Conservation (phyloP, 2,888 invertebrate species). For the Cheilosia vulpina region DNA sequence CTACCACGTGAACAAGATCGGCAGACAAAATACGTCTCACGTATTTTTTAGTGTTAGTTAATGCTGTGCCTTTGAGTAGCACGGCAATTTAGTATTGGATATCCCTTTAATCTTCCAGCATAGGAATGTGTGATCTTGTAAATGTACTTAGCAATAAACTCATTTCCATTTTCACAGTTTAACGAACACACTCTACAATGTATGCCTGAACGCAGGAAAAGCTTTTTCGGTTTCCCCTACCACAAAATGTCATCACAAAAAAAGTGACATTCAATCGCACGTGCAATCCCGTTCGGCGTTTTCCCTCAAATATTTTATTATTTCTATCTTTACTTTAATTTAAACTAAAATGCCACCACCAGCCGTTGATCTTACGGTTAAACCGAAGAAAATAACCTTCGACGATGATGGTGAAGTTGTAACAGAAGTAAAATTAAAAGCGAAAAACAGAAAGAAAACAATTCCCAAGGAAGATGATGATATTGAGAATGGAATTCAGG, state of each 20-base stretch:
- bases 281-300: conserved; percentile 52
- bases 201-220: conserved; percentile 34
- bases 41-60: no score
- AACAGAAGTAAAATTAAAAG: conserved; percentile 71
- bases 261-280: conserved; percentile 63
- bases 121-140: no score
- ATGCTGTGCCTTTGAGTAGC: no score
- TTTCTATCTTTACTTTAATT: conserved; percentile 10
- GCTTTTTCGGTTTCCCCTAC: conserved; percentile 33
- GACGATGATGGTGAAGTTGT: conserved; percentile 78
- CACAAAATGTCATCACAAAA: conserved; percentile 59
- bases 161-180: not conserved
- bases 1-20: no score
- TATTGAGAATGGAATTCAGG: conserved; percentile 46
- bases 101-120: no score
- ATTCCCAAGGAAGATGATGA: conserved; percentile 45
- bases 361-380: conserved; percentile 52
- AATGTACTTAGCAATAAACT: no score
- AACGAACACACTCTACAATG: not conserved
- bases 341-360: conserved; percentile 55
- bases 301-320: conserved; percentile 18
- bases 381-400: conserved; percentile 80
- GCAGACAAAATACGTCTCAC: no score
- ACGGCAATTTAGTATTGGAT: no score
- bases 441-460: conserved; percentile 64